Conservation (phyloP, 2,797 vertebrate species). For the Varecia variegata region DNA sequence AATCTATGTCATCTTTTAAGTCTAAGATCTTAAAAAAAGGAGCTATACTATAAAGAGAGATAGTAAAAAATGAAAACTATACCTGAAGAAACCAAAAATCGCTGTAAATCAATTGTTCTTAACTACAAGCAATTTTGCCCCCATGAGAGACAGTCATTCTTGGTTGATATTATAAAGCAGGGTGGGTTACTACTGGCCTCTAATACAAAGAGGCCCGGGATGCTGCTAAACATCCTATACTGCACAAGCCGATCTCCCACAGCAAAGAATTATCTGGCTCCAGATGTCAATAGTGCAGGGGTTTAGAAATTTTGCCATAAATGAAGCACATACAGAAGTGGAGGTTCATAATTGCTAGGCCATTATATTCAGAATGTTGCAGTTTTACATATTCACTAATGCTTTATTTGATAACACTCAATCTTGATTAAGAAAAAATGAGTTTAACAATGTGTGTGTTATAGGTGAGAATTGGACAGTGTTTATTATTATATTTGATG, state of each 20-base stretch:
- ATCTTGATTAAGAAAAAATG: background rate
- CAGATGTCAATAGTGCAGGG: rapidly evolving
- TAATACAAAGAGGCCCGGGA: background rate
- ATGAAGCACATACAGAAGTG: background rate
- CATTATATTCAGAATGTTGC: background rate
- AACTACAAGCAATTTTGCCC: background rate
- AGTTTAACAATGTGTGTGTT: background rate
- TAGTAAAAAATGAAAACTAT: background rate
- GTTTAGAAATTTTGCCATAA: background rate
- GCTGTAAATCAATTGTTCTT: background rate
- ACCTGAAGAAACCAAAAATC: background rate
- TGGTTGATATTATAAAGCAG: background rate
- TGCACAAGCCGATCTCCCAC: rapidly evolving
- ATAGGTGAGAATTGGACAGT: background rate
- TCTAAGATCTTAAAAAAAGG: background rate
- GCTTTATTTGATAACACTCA: background rate
- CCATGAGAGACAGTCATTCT: background rate
- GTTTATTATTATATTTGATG: background rate
- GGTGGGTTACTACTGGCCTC: no score
- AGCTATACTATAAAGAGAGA: background rate
- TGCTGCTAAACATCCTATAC: rapidly evolving
- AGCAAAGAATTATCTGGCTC: background rate
- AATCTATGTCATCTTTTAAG: background rate
- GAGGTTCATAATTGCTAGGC: background rate
- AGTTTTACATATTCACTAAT: background rate